Conservation (phyloP, 2,888 invertebrate species). For the Ganaspis brasiliensis region DNA sequence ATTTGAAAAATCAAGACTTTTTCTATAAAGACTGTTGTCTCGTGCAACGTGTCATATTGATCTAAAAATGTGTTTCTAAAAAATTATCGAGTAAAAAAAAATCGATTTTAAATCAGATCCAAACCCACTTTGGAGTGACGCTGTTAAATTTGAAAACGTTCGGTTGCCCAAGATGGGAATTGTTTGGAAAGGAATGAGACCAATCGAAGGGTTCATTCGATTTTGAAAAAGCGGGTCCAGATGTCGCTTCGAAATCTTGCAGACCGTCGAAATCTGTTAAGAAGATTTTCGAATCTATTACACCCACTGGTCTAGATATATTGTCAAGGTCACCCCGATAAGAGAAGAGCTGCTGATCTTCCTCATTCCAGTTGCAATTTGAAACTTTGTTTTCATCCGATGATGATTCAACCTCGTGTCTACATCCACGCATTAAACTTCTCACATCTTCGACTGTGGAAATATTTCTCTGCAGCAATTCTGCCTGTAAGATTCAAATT, state of each 20-base stretch:
- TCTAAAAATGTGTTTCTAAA: neutral
- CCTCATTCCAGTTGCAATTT: constrained; percentile 41
- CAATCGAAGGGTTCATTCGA: constrained; percentile 86
- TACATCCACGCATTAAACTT: constrained; percentile 81
- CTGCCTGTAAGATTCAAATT: constrained; percentile 48
- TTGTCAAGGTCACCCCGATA: constrained; percentile 74
- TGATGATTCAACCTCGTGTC: constrained; percentile 49
- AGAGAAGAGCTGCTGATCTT: constrained; percentile 63
- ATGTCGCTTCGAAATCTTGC: constrained; percentile 73
- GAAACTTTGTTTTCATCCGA: constrained; percentile 52
- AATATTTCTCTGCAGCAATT: constrained; percentile 80
- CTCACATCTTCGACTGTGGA: constrained; percentile 83
- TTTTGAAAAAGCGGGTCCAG: constrained; percentile 73
- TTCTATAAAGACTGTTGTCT: neutral
- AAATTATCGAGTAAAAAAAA: neutral
- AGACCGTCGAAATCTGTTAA: constrained; percentile 78
- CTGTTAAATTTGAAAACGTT: constrained; percentile 88
- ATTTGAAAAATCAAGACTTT: too few relatives aligned
- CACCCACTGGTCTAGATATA: constrained; percentile 80
- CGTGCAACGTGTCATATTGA: neutral
- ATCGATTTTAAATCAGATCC: constrained; percentile 78
- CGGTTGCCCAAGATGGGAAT: constrained; percentile 87
- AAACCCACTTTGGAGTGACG: constrained; percentile 83
- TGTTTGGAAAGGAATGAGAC: constrained; percentile 85
- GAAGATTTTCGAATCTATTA: constrained; percentile 83